Evolutionary conservation across 2,888 invertebrate species (phyloP), one percentile per base, ranked within the genome.

Genomic region (Drosophila kanekoi): DNA sequence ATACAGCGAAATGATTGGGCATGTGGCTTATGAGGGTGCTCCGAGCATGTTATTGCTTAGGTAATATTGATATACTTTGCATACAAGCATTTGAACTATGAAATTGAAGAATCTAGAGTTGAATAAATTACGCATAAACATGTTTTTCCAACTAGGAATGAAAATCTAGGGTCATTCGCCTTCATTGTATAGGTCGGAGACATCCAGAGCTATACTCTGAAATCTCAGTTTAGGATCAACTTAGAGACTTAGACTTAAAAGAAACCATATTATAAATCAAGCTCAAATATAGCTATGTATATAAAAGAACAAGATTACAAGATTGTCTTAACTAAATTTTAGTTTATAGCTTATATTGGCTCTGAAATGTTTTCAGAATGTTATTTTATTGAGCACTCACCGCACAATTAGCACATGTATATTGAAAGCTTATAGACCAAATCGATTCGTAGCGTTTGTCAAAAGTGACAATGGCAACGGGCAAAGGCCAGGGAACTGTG

Each of bases 341-440:
- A 28, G 47, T 20, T 53, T 48, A 13, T 28, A 8, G 28, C 28
- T 56, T 40, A 43, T 18, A 57, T 57, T 67, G 37, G 51, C 61
- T 40, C 37, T 57, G 6, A 35, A 41, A 48, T 58, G 44, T 47
- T 48, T 53, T 65, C 35, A 38, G 37, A 63, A 44, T 59, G 44
- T 14, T 47, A 37, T 52, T 32, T 18, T 2, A 41, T 52, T 23
- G 1, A 35, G 33, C 63, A 65, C 70, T 38, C 18, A 53, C 58
- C 76, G 64, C 73, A 83, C 81, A 86, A 86, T 84, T 84, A 84
- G 86, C 83, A 86, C 77, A 62, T 74, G 47, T 62, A 71, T 79
- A 83, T 77, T 71, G 81, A 83, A 83, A 83, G 79, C 76, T 82
- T 66, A 73, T 80, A 41, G 62, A 81, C 67, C 72, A 71, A 73